Evolutionary conservation across 1,140 invertebrate genomes (phyloP), one percentile per base, ranked within the genome.

Genomic region (Calliopsis andreniformis): DNA sequence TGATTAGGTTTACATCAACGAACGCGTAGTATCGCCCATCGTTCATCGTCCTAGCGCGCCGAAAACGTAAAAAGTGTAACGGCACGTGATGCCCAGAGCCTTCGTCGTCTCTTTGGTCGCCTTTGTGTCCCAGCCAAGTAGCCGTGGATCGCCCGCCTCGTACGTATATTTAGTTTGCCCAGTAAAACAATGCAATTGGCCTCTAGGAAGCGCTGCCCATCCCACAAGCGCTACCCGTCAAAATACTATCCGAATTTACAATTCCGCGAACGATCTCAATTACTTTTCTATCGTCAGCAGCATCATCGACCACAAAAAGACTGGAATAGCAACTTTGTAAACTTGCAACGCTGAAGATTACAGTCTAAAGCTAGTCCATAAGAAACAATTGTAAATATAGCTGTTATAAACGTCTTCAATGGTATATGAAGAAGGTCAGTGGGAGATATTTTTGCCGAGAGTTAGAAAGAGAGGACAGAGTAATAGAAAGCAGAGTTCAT

Each of bases 151-250:
- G 87, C 75, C 67, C 68, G 87, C 85, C 82, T 84, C 78, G 80
- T 42, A 76, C 81, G 82, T 90, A 91, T 90, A 89, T 91, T 89
- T 91, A 91, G 90, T 88, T 80, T 83, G 72, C 71, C 76, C 80
- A 77, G 83, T 63, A 85, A 85, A 87, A 90, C 89, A 89, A 90
- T 90, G 87, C 89, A 87, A 86, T 88, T 82, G 86, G 87, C 81
- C 86, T 87, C 84, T 79, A 86, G 86, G 87, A 89, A 89, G 85
- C 83, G 76, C 16, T 68, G 47, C 23, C 42, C 75, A 56, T 61
- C 35, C 61, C 61, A 69, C 64, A 66, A 32, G 53, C 66, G 30
- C 35, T 80, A 23, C 61, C 39, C 78, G 67, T 78, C 75, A 61
- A 67, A 71, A 68, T 63, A 62, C 53, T 45, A 77, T 49, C 28